Conservation (phyloP, 35 echinoderm and acorn worm species). For the Diadema setosum region DNA sequence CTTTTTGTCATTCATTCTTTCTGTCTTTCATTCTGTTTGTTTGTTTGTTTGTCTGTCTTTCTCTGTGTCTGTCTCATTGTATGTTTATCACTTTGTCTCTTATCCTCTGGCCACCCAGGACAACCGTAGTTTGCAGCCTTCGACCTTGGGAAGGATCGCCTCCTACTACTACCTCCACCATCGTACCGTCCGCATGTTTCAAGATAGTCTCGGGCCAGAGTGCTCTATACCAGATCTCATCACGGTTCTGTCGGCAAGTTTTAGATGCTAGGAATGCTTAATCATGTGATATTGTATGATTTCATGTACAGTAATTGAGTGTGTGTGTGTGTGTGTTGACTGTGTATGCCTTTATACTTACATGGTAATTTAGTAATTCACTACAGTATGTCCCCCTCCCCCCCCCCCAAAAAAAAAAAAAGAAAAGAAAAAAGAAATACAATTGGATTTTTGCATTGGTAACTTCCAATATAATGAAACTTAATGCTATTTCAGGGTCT, state of each 20-base stretch:
- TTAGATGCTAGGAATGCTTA: too few relatives aligned
- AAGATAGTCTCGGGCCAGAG: slow-evolving; percentile 59
- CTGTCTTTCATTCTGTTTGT: background rate
- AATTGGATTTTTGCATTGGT: too few relatives aligned
- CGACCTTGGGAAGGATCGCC: slow-evolving; percentile 81
- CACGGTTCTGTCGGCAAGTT: slow-evolving; percentile 83
- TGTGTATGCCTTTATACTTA: background rate
- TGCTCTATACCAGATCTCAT: slow-evolving; percentile 58
- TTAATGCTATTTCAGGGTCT: too few relatives aligned
- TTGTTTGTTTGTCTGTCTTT: background rate
- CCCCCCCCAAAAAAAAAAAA: too few relatives aligned
- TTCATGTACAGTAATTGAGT: too few relatives aligned
- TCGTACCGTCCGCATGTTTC: slow-evolving; percentile 80
- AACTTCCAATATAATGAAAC: too few relatives aligned
- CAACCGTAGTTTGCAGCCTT: slow-evolving; percentile 61
- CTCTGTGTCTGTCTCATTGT: background rate
- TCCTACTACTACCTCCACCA: slow-evolving; percentile 97
- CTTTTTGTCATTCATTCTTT: background rate
- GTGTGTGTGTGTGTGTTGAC: too few relatives aligned
- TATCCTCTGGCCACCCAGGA: slow-evolving; percentile 41
- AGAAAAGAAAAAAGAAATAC: too few relatives aligned
- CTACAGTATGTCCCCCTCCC: too few relatives aligned
- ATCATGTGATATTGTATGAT: too few relatives aligned
- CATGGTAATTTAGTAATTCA: too few relatives aligned
- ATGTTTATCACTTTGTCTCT: background rate